phyloP scores from a whole-genome alignment of 2,797 vertebrate genomes.

The Gymnocypris eckloni region DNA sequence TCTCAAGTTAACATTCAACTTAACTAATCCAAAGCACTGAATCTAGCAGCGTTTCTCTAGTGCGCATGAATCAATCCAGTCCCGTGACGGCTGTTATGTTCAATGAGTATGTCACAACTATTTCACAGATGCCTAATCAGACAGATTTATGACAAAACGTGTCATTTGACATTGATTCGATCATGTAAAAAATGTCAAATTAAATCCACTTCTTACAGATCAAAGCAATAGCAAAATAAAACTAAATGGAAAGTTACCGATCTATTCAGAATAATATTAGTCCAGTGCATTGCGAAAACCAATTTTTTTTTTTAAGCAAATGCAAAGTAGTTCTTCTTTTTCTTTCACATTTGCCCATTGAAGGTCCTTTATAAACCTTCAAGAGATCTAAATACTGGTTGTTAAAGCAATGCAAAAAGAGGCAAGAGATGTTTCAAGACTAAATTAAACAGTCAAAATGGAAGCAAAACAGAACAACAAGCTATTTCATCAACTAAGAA shows the following conservation, averaged over 20 bases:
- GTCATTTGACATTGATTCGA: background rate
- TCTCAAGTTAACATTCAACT: background rate
- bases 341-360: no score
- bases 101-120: background rate
- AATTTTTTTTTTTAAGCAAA: background rate
- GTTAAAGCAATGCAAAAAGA: background rate
- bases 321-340: background rate
- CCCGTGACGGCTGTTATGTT: background rate
- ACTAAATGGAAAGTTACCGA: background rate
- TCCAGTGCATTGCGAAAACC: background rate
- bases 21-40: background rate
- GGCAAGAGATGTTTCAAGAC: background rate
- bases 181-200: background rate
- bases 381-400: background rate
- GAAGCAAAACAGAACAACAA: constrained; percentile 37
- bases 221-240: background rate
- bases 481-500: constrained; percentile 36
- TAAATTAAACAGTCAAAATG: background rate
- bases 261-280: background rate
- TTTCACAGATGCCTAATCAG: constrained; percentile 11
- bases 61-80: background rate
- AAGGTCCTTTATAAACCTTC: background rate
- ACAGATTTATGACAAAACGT: background rate
- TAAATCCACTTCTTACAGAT: background rate
- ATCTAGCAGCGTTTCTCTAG: constrained; percentile 2